phyloP scores from a whole-genome alignment of 2,888 invertebrate species.

The Limnephilus rhombicus region DNA sequence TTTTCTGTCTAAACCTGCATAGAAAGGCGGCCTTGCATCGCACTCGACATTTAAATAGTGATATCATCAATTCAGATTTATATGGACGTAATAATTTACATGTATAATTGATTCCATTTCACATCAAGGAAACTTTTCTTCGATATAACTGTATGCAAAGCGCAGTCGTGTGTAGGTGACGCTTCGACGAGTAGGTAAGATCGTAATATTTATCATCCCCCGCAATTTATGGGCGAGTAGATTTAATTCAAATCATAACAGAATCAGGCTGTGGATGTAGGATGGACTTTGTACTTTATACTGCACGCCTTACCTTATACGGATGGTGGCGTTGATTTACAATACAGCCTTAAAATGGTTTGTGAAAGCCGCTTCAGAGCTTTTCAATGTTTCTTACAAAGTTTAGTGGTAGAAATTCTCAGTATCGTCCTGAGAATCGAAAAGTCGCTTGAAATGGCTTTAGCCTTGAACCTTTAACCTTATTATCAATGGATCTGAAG shows the following conservation, averaged over 20 bases:
- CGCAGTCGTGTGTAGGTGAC: conserved; percentile 13
- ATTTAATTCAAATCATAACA: conserved; percentile 16
- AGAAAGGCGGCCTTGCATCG: not conserved
- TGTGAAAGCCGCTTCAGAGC: not conserved
- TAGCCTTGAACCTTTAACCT: too few species aligned
- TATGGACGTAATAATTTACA: not conserved
- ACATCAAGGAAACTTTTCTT: conserved; percentile 7
- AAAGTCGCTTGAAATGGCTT: too few species aligned
- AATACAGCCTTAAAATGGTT: not conserved
- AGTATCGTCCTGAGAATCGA: too few species aligned
- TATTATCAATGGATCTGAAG: too few species aligned
- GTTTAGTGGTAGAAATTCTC: not conserved
- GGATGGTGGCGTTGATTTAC: not conserved
- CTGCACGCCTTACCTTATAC: not conserved
- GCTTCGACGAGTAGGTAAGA: not conserved
- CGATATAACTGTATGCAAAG: not conserved
- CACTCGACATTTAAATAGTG: not conserved
- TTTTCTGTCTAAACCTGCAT: not conserved
- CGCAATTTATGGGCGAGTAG: conserved; percentile 22
- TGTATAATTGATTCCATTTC: conserved; percentile 14
- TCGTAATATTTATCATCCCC: conserved; percentile 14
- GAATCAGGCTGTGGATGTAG: not conserved
- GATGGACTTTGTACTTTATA: not conserved
- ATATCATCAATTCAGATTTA: not conserved
- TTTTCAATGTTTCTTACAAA: not conserved